A percentile compares a stretch with the other conserved stretches of the same genome.
phyloP scores from a whole-genome alignment of 1,140 invertebrate species.

The Colletes gigas region DNA sequence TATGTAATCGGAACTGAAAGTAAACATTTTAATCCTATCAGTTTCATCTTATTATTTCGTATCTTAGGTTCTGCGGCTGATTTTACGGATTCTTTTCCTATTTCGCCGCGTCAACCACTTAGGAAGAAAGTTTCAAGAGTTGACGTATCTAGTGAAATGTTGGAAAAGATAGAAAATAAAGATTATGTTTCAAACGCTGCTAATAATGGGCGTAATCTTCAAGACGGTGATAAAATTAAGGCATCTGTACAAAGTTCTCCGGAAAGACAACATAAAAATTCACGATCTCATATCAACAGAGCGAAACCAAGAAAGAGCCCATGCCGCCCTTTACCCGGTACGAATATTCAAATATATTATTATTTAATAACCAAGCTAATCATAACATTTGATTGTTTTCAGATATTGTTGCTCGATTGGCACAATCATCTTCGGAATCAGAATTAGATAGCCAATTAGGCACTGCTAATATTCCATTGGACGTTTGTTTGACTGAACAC shows the following conservation, averaged over 20 bases:
- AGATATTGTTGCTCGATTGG: slow-evolving; percentile 72
- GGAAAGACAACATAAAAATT: slow-evolving; percentile 63
- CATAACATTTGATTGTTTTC: slow-evolving; percentile 19
- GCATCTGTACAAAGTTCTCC: slow-evolving; percentile 49
- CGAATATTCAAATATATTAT: not conserved
- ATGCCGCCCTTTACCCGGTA: slow-evolving; percentile 79
- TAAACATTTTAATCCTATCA: not conserved
- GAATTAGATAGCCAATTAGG: slow-evolving; percentile 67
- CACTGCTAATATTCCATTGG: slow-evolving; percentile 37
- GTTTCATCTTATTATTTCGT: not conserved
- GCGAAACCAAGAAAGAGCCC: slow-evolving; percentile 82
- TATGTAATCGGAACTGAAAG: slow-evolving; percentile 70
- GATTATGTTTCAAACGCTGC: slow-evolving; percentile 38
- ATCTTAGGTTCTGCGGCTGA: slow-evolving; percentile 81
- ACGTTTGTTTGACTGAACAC: slow-evolving; percentile 63
- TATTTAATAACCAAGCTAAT: slow-evolving; percentile 8
- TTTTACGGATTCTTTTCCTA: slow-evolving; percentile 78
- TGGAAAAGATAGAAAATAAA: slow-evolving; percentile 46
- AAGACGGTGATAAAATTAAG: slow-evolving; percentile 63
- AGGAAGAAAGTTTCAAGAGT: slow-evolving; percentile 69
- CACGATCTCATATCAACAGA: slow-evolving; percentile 77
- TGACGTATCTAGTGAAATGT: slow-evolving; percentile 53
- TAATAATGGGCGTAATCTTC: slow-evolving; percentile 22
- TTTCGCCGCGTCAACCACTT: slow-evolving; percentile 72
- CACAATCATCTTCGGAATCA: slow-evolving; percentile 74